phyloP scores from a whole-genome alignment of 2,797 vertebrate species.

The Sciurus carolinensis region DNA sequence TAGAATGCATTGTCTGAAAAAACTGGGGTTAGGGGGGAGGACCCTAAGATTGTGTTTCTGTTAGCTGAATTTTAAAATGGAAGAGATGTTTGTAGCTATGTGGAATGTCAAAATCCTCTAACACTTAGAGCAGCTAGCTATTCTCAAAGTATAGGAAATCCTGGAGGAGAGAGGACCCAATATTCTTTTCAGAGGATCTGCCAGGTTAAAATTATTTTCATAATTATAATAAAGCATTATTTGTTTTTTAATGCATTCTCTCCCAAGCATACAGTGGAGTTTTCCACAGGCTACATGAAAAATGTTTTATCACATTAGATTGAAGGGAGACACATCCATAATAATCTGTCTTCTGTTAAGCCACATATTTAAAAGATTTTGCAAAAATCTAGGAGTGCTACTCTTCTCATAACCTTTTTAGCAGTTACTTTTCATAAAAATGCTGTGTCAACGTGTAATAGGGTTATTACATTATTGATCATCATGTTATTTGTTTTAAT shows the following conservation, averaged over 20 bases:
- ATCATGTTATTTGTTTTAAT: background rate
- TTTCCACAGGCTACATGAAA: background rate
- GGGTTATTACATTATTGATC: background rate
- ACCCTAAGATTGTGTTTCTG: background rate
- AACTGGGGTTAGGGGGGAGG: background rate
- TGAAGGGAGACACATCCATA: background rate
- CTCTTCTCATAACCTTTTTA: background rate
- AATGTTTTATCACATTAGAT: background rate
- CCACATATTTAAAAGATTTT: background rate
- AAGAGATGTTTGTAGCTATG: background rate
- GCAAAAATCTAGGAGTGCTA: background rate
- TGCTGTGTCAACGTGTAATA: background rate
- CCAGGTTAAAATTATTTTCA: background rate
- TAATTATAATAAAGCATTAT: background rate
- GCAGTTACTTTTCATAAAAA: constrained; percentile 44
- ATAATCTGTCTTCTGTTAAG: background rate
- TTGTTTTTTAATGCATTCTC: background rate
- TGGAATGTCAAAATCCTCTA: background rate
- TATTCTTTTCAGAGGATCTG: background rate
- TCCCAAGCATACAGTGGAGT: background rate
- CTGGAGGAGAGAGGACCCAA: background rate
- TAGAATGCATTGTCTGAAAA: background rate
- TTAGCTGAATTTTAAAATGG: background rate
- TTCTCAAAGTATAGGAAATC: background rate
- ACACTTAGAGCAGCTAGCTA: background rate